A percentile compares a stretch with the other conserved stretches of the same genome.
Conservation (phyloP, 2,113 vertebrate genomes). For the Centropristis striata region DNA sequence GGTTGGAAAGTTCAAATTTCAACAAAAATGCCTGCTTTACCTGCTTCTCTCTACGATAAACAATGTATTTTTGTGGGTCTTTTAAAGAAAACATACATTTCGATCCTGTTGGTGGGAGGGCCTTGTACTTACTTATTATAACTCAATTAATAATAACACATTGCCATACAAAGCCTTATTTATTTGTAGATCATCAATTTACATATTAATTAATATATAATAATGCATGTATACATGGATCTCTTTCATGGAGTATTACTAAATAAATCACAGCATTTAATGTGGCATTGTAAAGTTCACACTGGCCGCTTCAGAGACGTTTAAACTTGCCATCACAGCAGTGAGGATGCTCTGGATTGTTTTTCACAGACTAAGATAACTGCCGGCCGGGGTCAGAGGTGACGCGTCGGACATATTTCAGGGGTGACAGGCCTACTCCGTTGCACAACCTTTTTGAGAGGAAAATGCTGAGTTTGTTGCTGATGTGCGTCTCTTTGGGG, state of each 20-base stretch:
- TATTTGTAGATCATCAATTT: too few species aligned
- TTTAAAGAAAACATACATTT: too few species aligned
- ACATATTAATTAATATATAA: too few species aligned
- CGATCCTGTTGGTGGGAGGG: too few species aligned
- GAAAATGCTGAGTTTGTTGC: slow-evolving; percentile 46
- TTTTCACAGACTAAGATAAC: slow-evolving; percentile 48
- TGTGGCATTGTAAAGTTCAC: too few species aligned
- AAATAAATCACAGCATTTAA: neutral
- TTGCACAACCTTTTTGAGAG: slow-evolving; percentile 18
- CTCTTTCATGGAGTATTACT: neutral
- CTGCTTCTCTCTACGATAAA: too few species aligned
- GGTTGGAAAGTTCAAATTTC: too few species aligned
- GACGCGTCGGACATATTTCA: slow-evolving; percentile 21
- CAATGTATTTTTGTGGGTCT: too few species aligned
- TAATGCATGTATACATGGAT: too few species aligned
- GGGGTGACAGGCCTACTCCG: slow-evolving; percentile 22
- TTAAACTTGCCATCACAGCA: neutral
- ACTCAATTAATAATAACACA: neutral
- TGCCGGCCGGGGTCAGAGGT: slow-evolving; percentile 42
- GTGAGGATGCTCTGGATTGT: slow-evolving; percentile 10
- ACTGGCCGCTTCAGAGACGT: too few species aligned
- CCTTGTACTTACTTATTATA: too few species aligned
- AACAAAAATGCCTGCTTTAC: too few species aligned
- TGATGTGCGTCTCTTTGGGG: neutral
- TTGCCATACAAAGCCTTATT: neutral